phyloP scores from a whole-genome alignment of 2,113 vertebrate genomes.

The Murina feae region DNA sequence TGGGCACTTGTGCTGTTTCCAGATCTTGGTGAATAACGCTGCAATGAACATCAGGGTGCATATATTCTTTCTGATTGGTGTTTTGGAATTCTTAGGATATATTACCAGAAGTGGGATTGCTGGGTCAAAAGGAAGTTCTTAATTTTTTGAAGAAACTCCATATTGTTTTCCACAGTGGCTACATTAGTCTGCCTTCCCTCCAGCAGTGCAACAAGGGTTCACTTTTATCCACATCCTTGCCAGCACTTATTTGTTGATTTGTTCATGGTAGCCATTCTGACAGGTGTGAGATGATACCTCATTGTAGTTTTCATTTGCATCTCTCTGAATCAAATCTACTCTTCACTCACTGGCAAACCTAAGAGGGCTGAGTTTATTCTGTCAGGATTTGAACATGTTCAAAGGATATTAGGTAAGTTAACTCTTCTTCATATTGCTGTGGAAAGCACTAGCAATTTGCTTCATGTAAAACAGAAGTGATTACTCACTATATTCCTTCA shows the following conservation, averaged over 20 bases:
- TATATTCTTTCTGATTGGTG: not conserved
- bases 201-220: not conserved
- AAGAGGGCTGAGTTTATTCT: slow-evolving; percentile 31
- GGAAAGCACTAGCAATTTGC: slow-evolving; percentile 51
- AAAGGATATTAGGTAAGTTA: slow-evolving; percentile 42
- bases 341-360: slow-evolving; percentile 42
- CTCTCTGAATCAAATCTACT: not conserved
- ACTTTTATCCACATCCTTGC: not conserved
- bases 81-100: not conserved
- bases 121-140: not conserved
- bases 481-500: slow-evolving; percentile 61
- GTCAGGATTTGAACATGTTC: slow-evolving; percentile 37
- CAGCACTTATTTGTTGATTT: not conserved
- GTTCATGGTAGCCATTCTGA: not conserved
- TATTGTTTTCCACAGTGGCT: not conserved
- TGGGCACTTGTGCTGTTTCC: not conserved
- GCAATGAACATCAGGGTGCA: not conserved
- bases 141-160: not conserved
- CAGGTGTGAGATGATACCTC: not conserved
- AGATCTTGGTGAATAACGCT: not conserved
- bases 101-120: not conserved
- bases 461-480: slow-evolving; percentile 50
- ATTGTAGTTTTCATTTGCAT: not conserved
- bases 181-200: not conserved
- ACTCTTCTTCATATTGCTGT: slow-evolving; percentile 35